Evolutionary conservation across 2,113 vertebrate genomes (phyloP).

Genomic region (Chinchilla lanigera): DNA sequence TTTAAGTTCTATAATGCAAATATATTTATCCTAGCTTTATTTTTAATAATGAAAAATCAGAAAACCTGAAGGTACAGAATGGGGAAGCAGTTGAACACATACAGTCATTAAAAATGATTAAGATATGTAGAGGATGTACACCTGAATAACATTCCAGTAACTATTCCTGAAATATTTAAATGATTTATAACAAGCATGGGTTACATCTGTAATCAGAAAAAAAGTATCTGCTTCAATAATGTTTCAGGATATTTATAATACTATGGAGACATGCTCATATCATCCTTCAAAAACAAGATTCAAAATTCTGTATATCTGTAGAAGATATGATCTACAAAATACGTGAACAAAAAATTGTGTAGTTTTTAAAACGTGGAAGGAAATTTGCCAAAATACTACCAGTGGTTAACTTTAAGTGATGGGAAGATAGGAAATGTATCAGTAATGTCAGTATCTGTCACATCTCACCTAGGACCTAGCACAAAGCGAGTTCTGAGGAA

Average conservation of each 20-base stretch:
- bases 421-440: slow-evolving; percentile 6
- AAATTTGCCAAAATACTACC: slow-evolving; percentile 55
- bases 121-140: background rate
- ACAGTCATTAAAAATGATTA: background rate
- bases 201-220: slow-evolving; percentile 56
- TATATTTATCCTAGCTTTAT: slow-evolving; percentile 46
- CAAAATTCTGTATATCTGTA: background rate
- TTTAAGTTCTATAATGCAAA: slow-evolving; percentile 30
- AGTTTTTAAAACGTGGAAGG: slow-evolving; percentile 43
- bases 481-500: slow-evolving; percentile 36
- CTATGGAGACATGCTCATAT: slow-evolving; percentile 13
- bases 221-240: background rate
- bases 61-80: slow-evolving; percentile 41
- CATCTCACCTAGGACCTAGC: background rate
- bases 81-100: background rate
- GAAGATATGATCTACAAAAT: slow-evolving; percentile 39
- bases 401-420: slow-evolving; percentile 38
- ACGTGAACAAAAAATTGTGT: background rate
- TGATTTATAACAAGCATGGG: slow-evolving; percentile 34
- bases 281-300: background rate
- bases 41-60: slow-evolving; percentile 63
- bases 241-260: slow-evolving; percentile 50
- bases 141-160: background rate
- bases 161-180: slow-evolving; percentile 46
- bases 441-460: background rate